Conservation (phyloP, 1,140 invertebrate species). For the Paracyclopina nana region DNA sequence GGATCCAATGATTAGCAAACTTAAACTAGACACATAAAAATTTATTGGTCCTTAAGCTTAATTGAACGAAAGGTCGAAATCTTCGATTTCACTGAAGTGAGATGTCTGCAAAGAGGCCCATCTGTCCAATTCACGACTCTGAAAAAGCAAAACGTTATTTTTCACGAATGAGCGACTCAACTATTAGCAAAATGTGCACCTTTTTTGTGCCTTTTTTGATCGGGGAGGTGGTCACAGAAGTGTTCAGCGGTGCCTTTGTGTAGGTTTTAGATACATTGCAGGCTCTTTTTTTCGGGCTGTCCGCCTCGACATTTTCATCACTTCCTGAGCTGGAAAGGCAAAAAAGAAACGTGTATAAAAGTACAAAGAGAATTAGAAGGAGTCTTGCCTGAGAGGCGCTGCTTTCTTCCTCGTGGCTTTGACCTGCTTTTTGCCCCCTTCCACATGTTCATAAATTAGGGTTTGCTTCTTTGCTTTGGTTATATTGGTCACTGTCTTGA, state of each 20-base stretch:
- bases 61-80: not conserved
- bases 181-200: not conserved
- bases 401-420: not conserved
- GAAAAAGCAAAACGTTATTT: not conserved
- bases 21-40: too few species aligned
- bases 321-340: not conserved
- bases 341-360: not conserved
- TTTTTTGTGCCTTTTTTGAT: not conserved
- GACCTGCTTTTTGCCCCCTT: not conserved
- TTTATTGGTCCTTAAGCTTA: too few species aligned
- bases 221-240: not conserved
- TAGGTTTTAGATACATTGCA: conserved; percentile 3
- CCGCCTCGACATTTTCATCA: not conserved
- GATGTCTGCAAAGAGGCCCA: not conserved
- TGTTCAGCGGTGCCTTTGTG: not conserved
- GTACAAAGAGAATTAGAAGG: not conserved
- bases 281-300: not conserved
- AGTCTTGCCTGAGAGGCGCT: not conserved
- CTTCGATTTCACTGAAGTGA: not conserved
- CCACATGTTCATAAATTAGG: not conserved
- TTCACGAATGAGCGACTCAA: not conserved
- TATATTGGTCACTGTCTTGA: not conserved
- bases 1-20: too few species aligned
- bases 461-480: not conserved
- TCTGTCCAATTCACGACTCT: not conserved